These are phyloP conservation scores for Acarapis woodi DNA, from an alignment of 1,140 invertebrate genomes.

Conservation along the genomic window DNA sequence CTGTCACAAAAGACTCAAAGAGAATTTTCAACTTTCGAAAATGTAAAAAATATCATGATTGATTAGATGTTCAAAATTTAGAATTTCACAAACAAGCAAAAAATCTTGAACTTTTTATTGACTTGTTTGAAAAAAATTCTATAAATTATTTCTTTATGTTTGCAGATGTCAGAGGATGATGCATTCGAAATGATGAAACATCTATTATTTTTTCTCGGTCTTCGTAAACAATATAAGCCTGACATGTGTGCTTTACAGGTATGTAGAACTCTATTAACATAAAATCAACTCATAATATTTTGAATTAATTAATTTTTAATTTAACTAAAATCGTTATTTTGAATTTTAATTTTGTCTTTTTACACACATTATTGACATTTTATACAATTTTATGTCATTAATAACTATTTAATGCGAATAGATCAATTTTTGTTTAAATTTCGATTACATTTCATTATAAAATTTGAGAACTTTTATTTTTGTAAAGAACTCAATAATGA, in stretches of 20 bases:
- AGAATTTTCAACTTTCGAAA: no score
- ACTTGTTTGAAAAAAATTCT: not conserved
- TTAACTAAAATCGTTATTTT: not conserved
- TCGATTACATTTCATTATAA: no score
- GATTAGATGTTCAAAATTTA: no score
- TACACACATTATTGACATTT: no score
- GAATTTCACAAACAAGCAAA: not conserved
- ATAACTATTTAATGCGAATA: no score
- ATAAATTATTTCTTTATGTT: constrained; percentile 1
- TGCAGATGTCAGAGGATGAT: constrained; percentile 56
- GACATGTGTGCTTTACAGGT: constrained; percentile 73
- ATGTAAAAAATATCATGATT: no score
- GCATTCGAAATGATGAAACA: constrained; percentile 61
- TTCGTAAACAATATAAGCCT: constrained; percentile 59
- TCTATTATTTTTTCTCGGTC: constrained; percentile 58
- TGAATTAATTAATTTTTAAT: constrained; percentile 3
- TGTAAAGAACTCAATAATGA: no score
- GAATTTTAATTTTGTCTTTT: no score
- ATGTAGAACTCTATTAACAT: not conserved
- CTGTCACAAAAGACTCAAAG: no score
- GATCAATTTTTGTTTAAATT: no score
- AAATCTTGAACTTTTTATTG: not conserved
- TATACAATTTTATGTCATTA: no score
- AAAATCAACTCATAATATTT: not conserved
- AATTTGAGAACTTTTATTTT: no score